Base-by-base conservation (phyloP, 2,888 invertebrate species). In the Vandiemenella viatica region DNA sequence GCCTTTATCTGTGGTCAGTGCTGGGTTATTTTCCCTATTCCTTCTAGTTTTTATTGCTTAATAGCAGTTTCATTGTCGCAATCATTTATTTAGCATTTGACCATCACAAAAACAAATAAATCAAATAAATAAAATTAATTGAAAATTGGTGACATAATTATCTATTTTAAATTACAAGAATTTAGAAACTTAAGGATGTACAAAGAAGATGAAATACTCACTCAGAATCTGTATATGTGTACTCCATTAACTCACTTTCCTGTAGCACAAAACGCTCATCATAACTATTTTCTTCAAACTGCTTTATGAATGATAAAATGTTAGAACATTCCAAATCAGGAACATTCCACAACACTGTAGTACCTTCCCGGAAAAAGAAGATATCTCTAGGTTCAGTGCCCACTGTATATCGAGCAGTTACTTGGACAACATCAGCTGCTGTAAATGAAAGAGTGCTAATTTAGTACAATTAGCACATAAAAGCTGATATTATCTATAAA, bases 331-430 rank as follows among this genome's bases (percentile, higher is more conserved):
- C 92, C 47, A 85, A 60, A 56, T 88, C 85, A 0, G 80, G 75
- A 59, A 88, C 79, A 65, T 92, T 92, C 92, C 92, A 92, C 65
- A 93, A 80, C 0, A 93, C 88, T 1, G 88, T 79, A 2, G 85
- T 82, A 1, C 96, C 96, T 65, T 93, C 91, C 26, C 86, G 75
- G 63, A 90, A 93, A 66, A 93, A 87, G 62, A 86, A 88, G 55
- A 93, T 83, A 66, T 93, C 90, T 7, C 91, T 69, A 0, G 81
- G 77, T 59, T 89, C 89, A 16, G 61, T 60, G 0, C 77, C 83
- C 0, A 89, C 75, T 50, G 76, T 74, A 65, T 91, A 91, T 57
- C 87, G 87, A 0, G 92, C 89, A n/a, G 77, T 75, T 0, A 86
- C 87, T 59, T 88, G 82, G 17, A 93, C 70, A 1, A 88, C 88